phyloP scores from a whole-genome alignment of 2,113 vertebrate genomes.

The Dolichallabes microphthalmus region DNA sequence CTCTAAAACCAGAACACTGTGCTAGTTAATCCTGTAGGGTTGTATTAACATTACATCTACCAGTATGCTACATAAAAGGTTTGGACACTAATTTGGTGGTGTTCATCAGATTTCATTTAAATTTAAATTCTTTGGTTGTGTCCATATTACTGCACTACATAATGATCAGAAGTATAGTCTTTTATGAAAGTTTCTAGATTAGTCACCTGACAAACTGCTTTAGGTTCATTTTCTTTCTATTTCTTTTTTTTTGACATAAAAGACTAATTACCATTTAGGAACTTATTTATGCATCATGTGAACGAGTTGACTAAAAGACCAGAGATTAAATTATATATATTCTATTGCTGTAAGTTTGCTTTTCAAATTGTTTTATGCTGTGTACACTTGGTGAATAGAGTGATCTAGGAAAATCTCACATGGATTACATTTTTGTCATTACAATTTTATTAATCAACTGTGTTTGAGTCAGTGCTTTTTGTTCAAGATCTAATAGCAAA shows the following conservation, averaged over 20 bases:
- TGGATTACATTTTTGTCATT: neutral
- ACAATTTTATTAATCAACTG: neutral
- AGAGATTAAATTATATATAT: neutral
- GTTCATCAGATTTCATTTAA: neutral
- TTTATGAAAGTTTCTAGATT: neutral
- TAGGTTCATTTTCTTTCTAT: neutral
- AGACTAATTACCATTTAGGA: neutral
- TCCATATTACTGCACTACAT: constrained; percentile 1
- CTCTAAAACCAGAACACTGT: neutral
- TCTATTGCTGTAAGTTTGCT: neutral
- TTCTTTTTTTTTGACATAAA: neutral
- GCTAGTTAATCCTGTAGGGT: neutral
- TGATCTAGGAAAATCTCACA: neutral
- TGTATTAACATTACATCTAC: neutral
- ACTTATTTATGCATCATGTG: neutral
- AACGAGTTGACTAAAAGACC: neutral
- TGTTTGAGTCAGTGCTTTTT: neutral
- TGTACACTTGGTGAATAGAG: neutral
- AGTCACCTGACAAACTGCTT: neutral
- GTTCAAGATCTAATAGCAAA: neutral
- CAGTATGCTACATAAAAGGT: neutral
- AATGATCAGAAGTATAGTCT: neutral
- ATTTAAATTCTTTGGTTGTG: neutral
- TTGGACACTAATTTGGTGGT: too few relatives aligned
- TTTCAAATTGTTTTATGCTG: neutral